Base-by-base conservation (phyloP, 2,113 vertebrate species). In the Poecilia latipinna region DNA sequence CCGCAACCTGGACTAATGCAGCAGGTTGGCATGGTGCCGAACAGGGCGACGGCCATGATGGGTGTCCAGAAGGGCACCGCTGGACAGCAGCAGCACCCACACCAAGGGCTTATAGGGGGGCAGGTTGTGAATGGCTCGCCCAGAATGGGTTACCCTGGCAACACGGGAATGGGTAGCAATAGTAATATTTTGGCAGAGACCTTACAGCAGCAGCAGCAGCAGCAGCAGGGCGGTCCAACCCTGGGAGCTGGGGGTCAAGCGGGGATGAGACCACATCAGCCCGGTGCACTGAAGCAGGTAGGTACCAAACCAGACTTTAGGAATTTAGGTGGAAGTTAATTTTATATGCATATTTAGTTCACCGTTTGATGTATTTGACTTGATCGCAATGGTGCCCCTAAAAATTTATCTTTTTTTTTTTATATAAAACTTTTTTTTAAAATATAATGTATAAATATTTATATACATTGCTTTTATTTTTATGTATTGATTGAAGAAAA, bases 61-160 rank as follows among this genome's bases (percentile, higher is more conserved):
- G 88, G 91, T 35, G 32, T 79, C 39, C 94, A 94, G 80, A 94
- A 94, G 78, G 90, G 90, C 62, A 93, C 91, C 32, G 57, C 74
- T 76, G 92, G 91, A 83, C 92, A 90, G 86, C 94, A 93, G 65
- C 88, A 92, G 64, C 94, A 93, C 65, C 89, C 92, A 64, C 90
- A 91, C 65, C 93, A 94, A 65, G 90, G 93, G 70, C 89, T 95
- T 84, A 94, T 95, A 85, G 94, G 91, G 28, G 93, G 93, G 1
- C 95, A 98, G 91, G 95, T 97, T 88, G 96, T 99, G 95, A 99
- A 99, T 26, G 98, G 98, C 84, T 97, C 97, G 0, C 95, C 97
- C 64, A 95, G 97, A 90, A 96, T 99, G 95, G 94, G 95, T 0
- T 99, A 97, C 86, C 90, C 95, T 3, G 75, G 89, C 65, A 96